Evolutionary conservation across 2,888 invertebrate genomes (phyloP).

Genomic region (Caenorhabditis auriculariae): DNA sequence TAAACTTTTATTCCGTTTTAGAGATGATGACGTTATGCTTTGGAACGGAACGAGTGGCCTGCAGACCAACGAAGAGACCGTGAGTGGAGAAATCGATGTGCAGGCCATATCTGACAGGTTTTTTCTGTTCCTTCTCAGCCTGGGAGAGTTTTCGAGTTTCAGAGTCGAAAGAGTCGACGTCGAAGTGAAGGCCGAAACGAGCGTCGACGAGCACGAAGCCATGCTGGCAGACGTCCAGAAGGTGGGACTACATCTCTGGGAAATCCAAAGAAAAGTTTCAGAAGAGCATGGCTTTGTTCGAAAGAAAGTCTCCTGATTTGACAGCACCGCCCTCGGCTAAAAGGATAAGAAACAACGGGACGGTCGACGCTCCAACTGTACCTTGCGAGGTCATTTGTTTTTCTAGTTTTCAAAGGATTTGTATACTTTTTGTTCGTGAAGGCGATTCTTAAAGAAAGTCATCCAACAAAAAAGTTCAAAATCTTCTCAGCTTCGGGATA

Average conservation of each 20-base stretch:
- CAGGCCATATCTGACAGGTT: too few species aligned
- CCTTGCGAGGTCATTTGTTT: neutral
- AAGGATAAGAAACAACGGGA: neutral
- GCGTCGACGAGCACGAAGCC: constrained; percentile 10
- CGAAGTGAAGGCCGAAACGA: constrained; percentile 17
- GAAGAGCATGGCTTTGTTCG: neutral
- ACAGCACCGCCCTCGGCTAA: neutral
- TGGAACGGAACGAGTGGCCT: too few species aligned
- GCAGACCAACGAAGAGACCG: too few species aligned
- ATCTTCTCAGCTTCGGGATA: too few species aligned
- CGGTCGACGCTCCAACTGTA: neutral
- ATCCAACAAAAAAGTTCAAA: constrained; percentile 5
- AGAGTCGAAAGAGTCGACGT: constrained; percentile 1
- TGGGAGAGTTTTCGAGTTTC: too few species aligned
- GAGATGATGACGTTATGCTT: too few species aligned
- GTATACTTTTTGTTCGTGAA: neutral
- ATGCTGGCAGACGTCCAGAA: too few species aligned
- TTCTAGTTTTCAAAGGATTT: too few species aligned
- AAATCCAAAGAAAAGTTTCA: neutral
- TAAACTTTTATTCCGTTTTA: too few species aligned
- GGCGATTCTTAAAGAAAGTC: constrained; percentile 4
- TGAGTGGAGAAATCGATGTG: too few species aligned
- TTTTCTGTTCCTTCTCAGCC: too few species aligned
- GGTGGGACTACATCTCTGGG: too few species aligned
- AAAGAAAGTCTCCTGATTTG: neutral